These are phyloP conservation scores for Siphonodentalium dalli DNA, from an alignment of 2,888 invertebrate species.

Conservation along the genomic window DNA sequence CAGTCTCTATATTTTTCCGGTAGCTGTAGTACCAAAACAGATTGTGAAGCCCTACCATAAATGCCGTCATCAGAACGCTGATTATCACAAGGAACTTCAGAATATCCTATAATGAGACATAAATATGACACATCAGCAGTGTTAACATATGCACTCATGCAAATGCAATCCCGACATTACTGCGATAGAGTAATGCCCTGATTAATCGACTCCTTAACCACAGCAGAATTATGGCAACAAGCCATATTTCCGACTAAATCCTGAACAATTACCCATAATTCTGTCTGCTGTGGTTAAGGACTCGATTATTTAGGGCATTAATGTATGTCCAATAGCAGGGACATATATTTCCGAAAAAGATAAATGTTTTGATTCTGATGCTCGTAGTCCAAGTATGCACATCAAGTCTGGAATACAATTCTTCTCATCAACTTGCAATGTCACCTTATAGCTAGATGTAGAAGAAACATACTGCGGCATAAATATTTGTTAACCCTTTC, in stretches of 20 bases:
- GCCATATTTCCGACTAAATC: no score
- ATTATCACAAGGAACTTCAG: slow-evolving; percentile 53
- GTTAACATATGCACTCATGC: neutral
- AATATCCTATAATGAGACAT: slow-evolving; percentile 46
- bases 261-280: neutral
- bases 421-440: no score
- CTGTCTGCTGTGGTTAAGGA: no score
- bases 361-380: no score
- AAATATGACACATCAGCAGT: neutral
- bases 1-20: slow-evolving; percentile 47
- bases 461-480: no score
- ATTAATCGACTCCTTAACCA: neutral
- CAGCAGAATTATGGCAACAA: neutral
- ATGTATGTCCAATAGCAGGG: no score
- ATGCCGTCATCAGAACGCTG: slow-evolving; percentile 52
- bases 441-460: no score
- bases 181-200: neutral
- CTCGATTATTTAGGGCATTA: no score
- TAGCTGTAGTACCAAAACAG: slow-evolving; percentile 63
- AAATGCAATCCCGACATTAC: neutral
- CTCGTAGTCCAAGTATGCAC: no score
- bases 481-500: no score
- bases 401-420: no score
- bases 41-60: slow-evolving; percentile 62
- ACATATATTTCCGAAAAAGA: no score